These are phyloP conservation scores for Acanthosoma haemorrhoidale DNA, from an alignment of 2,888 invertebrate species.

Conservation along the genomic window DNA sequence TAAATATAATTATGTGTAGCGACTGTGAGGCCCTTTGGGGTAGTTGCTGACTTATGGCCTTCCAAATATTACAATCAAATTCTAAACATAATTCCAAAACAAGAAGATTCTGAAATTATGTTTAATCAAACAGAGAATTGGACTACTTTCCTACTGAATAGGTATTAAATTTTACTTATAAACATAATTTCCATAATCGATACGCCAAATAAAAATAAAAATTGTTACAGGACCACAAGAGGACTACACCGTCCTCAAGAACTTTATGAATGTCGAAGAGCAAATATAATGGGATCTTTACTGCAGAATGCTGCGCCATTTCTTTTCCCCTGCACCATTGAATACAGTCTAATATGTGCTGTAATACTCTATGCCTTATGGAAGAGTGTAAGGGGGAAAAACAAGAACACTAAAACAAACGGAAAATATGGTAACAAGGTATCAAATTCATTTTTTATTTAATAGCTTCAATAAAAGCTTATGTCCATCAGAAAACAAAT, in stretches of 20 bases:
- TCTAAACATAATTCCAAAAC: too few relatives aligned
- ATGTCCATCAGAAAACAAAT: too few relatives aligned
- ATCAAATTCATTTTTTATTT: neutral
- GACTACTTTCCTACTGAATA: neutral
- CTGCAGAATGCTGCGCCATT: constrained; percentile 73
- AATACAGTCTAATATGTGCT: constrained; percentile 85
- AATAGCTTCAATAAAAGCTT: too few relatives aligned
- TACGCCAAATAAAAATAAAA: neutral
- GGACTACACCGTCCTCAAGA: constrained; percentile 16
- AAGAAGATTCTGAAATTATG: neutral
- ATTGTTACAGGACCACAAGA: neutral
- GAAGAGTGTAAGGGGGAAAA: constrained; percentile 61
- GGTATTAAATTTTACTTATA: neutral
- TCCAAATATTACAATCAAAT: neutral
- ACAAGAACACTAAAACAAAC: neutral
- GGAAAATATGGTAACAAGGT: neutral
- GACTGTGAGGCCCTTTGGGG: too few relatives aligned
- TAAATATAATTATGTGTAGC: neutral
- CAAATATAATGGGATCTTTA: constrained; percentile 65
- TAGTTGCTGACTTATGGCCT: constrained; percentile 51
- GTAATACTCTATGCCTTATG: constrained; percentile 87
- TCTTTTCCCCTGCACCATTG: constrained; percentile 83
- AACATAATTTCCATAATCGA: neutral
- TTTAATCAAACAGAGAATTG: neutral
- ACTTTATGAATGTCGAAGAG: constrained; percentile 52